These are phyloP conservation scores for Xerus inauris DNA, from an alignment of 2,113 vertebrate species.

Conservation along the genomic window DNA sequence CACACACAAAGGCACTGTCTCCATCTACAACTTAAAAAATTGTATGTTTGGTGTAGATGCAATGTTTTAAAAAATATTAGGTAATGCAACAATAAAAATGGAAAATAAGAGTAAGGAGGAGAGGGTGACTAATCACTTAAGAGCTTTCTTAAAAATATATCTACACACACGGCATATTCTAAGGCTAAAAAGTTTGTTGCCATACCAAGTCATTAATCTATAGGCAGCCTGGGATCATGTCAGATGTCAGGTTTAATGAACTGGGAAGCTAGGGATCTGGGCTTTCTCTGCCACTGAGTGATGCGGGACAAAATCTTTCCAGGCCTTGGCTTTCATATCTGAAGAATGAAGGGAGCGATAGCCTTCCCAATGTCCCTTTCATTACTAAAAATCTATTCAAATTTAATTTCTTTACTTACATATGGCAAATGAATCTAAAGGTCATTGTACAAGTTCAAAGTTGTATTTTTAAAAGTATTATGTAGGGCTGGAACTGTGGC, in stretches of 20 bases:
- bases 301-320: background rate
- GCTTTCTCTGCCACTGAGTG: background rate
- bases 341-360: background rate
- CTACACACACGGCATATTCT: background rate
- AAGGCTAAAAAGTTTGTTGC: background rate
- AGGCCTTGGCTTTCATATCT: background rate
- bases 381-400: conserved; percentile 15
- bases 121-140: too few relatives aligned
- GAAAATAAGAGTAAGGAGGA: too few relatives aligned
- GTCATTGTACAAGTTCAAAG: background rate
- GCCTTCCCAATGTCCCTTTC: background rate
- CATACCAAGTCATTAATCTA: background rate
- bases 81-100: too few relatives aligned
- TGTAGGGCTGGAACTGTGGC: too few relatives aligned
- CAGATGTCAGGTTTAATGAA: background rate
- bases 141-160: too few relatives aligned
- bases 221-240: background rate
- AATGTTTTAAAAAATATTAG: too few relatives aligned
- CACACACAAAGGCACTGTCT: too few relatives aligned
- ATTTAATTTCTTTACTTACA: background rate
- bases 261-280: background rate
- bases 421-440: background rate
- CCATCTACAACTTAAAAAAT: too few relatives aligned
- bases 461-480: conserved; percentile 9
- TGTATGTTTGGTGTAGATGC: too few relatives aligned